Percentiles rank a stretch among this genome's conserved stretches.
phyloP scores from a whole-genome alignment of 1,140 invertebrate genomes.

The Chrysomallon squamiferum region DNA sequence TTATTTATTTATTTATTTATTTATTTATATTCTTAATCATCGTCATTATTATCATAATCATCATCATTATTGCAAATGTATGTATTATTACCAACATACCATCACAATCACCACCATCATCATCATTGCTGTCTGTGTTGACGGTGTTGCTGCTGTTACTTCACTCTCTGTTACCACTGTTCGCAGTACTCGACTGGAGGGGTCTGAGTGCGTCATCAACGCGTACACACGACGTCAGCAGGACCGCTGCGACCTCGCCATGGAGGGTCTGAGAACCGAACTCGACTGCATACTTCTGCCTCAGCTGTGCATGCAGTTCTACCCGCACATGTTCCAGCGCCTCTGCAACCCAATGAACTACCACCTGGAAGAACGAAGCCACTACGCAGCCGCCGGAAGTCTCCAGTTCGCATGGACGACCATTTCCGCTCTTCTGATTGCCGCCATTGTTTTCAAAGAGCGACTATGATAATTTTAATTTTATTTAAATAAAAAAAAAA shows the following conservation, averaged over 20 bases:
- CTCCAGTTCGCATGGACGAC: background rate
- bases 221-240: constrained; percentile 30
- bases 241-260: constrained; percentile 18
- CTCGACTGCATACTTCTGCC: constrained; percentile 27
- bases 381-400: background rate
- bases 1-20: background rate
- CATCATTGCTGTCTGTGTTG: background rate
- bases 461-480: background rate
- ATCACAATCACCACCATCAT: background rate
- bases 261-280: constrained; percentile 27
- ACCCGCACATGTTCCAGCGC: constrained; percentile 3
- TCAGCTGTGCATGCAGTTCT: constrained; percentile 19
- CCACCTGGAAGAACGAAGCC: background rate
- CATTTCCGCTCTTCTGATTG: background rate
- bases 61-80: no score
- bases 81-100: no score
- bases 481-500: no score
- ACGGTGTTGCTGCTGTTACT: background rate
- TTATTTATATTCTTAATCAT: background rate
- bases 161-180: background rate
- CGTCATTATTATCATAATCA: no score
- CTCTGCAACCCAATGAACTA: constrained; percentile 21
- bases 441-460: background rate
- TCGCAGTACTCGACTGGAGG: constrained; percentile 26
- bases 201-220: constrained; percentile 26